These are phyloP conservation scores for Drosophila buzzatii DNA, from an alignment of 2,888 invertebrate species.

Conservation along the genomic window DNA sequence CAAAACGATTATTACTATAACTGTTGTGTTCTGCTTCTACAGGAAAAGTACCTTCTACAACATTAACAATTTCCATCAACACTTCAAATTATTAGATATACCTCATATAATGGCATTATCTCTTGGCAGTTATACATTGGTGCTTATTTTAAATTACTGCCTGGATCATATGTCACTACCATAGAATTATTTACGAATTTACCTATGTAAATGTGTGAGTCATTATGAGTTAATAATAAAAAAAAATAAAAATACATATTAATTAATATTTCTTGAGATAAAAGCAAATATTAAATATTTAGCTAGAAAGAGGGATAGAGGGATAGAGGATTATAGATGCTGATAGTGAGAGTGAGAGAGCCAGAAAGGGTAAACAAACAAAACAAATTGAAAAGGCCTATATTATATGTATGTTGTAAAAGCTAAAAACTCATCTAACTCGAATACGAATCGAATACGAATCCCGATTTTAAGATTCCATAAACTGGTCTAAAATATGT, in stretches of 20 bases:
- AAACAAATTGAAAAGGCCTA: neutral
- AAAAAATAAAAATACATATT: too few relatives aligned
- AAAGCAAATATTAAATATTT: too few relatives aligned
- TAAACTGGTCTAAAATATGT: neutral
- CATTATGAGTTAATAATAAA: too few relatives aligned
- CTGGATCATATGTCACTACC: neutral
- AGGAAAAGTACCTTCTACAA: neutral
- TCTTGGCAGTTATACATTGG: neutral
- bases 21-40: constrained; percentile 32
- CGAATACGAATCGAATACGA: neutral
- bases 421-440: neutral
- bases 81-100: accelerated
- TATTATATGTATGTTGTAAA: neutral
- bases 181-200: neutral
- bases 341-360: neutral
- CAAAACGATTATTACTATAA: constrained; percentile 24
- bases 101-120: constrained; percentile 3
- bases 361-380: neutral
- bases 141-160: constrained; percentile 3
- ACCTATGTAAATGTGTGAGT: neutral
- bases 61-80: constrained; percentile 8
- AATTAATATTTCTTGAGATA: too few relatives aligned
- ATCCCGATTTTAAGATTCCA: neutral
- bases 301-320: too few relatives aligned
- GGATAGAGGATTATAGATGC: neutral